phyloP scores from a whole-genome alignment of 23 tunicate genomes.

The Ciona savignyi region DNA sequence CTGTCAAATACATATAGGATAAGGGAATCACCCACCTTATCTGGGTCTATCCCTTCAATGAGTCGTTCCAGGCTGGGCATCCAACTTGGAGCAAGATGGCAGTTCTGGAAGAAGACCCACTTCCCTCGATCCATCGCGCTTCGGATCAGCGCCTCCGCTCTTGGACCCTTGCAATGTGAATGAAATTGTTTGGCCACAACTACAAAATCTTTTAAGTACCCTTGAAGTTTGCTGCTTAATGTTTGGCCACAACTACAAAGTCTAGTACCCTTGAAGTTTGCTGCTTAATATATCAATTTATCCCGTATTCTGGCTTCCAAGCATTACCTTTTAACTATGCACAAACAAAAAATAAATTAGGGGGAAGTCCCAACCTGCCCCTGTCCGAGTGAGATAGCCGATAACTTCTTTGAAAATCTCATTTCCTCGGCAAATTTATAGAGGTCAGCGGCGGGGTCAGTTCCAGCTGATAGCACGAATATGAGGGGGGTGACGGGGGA shows the following conservation, averaged over 20 bases:
- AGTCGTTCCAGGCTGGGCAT: slow-evolving; percentile 92
- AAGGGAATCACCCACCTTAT: slow-evolving; percentile 36
- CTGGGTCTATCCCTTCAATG: slow-evolving; percentile 96
- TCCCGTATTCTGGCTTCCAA: no score
- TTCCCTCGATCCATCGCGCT: slow-evolving; percentile 99
- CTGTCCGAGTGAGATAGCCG: slow-evolving; percentile 97
- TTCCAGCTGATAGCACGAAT: slow-evolving; percentile 95
- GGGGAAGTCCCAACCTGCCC: slow-evolving; percentile 60
- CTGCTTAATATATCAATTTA: no score
- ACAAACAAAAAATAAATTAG: neutral
- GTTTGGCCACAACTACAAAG: no score
- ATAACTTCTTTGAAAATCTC: slow-evolving; percentile 94
- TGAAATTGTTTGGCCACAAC: neutral
- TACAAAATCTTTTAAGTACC: neutral
- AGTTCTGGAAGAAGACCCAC: slow-evolving; percentile 99
- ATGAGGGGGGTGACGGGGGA: slow-evolving; percentile 96
- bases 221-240: no score
- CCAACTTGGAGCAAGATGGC: slow-evolving; percentile 99
- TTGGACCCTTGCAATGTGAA: slow-evolving; percentile 78
- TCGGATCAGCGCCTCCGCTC: slow-evolving; percentile 92
- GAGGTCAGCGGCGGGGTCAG: slow-evolving; percentile 99
- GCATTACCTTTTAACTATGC: neutral
- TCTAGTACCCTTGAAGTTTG: no score
- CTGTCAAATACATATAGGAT: no score
- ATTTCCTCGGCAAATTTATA: slow-evolving; percentile 98